Conservation (phyloP, 2,888 invertebrate genomes). For the Lacanobia oleracea region DNA sequence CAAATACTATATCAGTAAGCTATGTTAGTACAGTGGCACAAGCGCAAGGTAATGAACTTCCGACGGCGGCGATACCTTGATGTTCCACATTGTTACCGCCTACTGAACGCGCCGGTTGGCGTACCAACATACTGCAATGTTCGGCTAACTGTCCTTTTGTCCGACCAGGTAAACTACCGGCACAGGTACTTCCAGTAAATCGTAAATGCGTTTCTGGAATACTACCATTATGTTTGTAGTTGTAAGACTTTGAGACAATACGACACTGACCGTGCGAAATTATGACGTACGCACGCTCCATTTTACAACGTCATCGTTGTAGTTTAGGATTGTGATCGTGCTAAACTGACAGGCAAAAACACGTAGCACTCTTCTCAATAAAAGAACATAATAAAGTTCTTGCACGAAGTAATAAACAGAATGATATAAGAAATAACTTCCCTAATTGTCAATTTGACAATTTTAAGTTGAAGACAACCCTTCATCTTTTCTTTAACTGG, state of each 20-base stretch:
- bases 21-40: slow-evolving; percentile 1
- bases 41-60: slow-evolving; percentile 15
- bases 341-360: not conserved
- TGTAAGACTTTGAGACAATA: slow-evolving; percentile 13
- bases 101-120: slow-evolving; percentile 5
- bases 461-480: not conserved
- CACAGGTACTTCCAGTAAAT: slow-evolving; percentile 41
- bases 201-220: slow-evolving; percentile 51
- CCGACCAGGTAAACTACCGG: slow-evolving; percentile 41
- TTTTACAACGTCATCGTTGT: not conserved
- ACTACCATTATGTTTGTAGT: slow-evolving; percentile 16
- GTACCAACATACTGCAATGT: slow-evolving; percentile 16
- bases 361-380: not conserved
- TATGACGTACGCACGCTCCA: slow-evolving; percentile 11
- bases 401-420: not conserved
- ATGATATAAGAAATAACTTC: slow-evolving; percentile 3
- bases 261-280: slow-evolving; percentile 8
- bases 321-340: not conserved
- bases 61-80: slow-evolving; percentile 19
- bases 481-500: not conserved
- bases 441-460: not conserved
- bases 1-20: not conserved
- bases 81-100: slow-evolving; percentile 14
- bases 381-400: not conserved
- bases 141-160: slow-evolving; percentile 47